Percentiles rank a stretch among this genome's conserved stretches.
Evolutionary conservation across 2,113 vertebrate genomes (phyloP).

Genomic region (Pterocles burchelli): DNA sequence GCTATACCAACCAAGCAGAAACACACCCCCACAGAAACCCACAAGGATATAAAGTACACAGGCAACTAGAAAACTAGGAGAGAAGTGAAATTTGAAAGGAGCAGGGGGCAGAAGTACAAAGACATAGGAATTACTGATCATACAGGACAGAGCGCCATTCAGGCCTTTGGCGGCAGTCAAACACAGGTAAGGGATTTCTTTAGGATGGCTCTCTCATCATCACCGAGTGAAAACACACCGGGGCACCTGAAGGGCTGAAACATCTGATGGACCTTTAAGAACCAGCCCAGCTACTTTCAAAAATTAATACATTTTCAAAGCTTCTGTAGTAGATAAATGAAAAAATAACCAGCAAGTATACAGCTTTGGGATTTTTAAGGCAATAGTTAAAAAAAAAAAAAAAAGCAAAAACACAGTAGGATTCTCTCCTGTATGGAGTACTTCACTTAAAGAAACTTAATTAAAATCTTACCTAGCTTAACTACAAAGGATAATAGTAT

Average conservation of each 20-base stretch:
- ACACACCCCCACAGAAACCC: not conserved
- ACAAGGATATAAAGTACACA: not conserved
- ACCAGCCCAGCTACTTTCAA: not conserved
- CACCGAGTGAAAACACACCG: not conserved
- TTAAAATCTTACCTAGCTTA: not conserved
- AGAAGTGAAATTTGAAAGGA: not conserved
- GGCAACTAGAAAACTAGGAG: not conserved
- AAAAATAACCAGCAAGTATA: not conserved
- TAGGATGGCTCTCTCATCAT: no score
- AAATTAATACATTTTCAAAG: not conserved
- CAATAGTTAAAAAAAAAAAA: not conserved
- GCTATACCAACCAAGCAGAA: not conserved
- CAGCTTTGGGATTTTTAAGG: not conserved
- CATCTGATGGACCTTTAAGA: not conserved
- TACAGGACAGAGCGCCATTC: not conserved
- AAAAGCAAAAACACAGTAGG: not conserved
- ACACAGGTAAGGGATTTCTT: not conserved
- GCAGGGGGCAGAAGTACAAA: not conserved
- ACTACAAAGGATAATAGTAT: not conserved
- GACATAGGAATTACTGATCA: fast-evolving
- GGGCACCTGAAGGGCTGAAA: not conserved
- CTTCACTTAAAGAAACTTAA: not conserved
- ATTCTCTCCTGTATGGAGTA: not conserved
- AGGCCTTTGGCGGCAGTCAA: not conserved
- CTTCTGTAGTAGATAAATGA: not conserved